Percentiles rank a stretch among this genome's conserved stretches.
Conservation (phyloP, 2,113 vertebrate genomes). For the Riparia riparia region DNA sequence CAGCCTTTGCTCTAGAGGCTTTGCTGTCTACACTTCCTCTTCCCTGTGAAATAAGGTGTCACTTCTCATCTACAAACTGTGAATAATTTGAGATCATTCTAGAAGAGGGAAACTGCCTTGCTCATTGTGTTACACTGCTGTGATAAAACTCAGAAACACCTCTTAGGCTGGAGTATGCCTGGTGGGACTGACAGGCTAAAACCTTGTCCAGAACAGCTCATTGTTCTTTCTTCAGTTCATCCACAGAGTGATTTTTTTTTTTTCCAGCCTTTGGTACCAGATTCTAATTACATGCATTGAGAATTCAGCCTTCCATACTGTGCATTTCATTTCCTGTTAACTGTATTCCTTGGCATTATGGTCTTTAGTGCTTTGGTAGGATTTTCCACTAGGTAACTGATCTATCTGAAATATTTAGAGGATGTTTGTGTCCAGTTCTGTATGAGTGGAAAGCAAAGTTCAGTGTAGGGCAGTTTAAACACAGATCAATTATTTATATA, state of each 20-base stretch:
- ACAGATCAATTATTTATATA: conserved; percentile 63
- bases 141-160: neutral
- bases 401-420: conserved; percentile 72
- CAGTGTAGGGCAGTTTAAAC: conserved; percentile 48
- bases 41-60: neutral
- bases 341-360: neutral
- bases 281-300: neutral
- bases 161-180: neutral
- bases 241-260: neutral
- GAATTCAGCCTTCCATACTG: neutral
- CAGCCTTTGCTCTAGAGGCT: neutral
- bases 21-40: neutral
- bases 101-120: neutral
- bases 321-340: neutral
- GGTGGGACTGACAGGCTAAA: neutral
- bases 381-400: conserved; percentile 47
- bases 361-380: neutral
- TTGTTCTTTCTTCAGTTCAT: neutral
- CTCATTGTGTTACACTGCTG: neutral
- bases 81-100: neutral
- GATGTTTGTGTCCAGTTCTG: conserved; percentile 34
- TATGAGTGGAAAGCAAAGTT: conserved; percentile 43
- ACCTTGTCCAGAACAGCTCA: neutral
- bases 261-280: neutral
- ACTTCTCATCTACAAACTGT: neutral